These are phyloP conservation scores for Spilogale gracilis DNA, from an alignment of 2,113 vertebrate genomes.

Conservation along the genomic window DNA sequence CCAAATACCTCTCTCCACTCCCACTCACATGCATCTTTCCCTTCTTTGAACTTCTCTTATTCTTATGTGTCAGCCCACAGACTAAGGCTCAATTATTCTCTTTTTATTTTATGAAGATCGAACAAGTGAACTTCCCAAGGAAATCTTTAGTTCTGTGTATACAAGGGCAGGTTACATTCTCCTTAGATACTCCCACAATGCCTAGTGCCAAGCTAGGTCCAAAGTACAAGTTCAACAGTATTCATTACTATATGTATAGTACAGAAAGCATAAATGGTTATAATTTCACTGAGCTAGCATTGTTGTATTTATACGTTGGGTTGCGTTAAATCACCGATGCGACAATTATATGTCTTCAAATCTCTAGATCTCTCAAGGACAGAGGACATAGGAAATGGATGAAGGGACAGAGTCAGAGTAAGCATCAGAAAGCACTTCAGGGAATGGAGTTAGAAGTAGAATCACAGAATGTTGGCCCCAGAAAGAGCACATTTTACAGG, in stretches of 20 bases:
- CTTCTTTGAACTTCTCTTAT: not conserved
- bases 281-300: too few relatives aligned
- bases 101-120: not conserved
- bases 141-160: not conserved
- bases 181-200: too few relatives aligned
- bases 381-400: not conserved
- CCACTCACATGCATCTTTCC: not conserved
- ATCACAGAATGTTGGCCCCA: not conserved
- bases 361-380: not conserved
- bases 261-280: not conserved
- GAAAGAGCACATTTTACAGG: not conserved
- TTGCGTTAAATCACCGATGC: not conserved
- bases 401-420: not conserved
- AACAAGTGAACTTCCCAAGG: not conserved
- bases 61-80: not conserved
- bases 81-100: not conserved
- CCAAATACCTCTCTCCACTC: not conserved
- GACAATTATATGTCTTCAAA: not conserved
- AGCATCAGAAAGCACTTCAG: not conserved
- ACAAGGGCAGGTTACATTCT: not conserved
- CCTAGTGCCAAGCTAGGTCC: not conserved
- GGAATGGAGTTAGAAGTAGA: not conserved
- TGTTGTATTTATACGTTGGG: not conserved
- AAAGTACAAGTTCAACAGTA: not conserved
- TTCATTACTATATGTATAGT: not conserved